phyloP scores from a whole-genome alignment of 53 echinoderm and acorn worm genomes.

The Astropecten irregularis region DNA sequence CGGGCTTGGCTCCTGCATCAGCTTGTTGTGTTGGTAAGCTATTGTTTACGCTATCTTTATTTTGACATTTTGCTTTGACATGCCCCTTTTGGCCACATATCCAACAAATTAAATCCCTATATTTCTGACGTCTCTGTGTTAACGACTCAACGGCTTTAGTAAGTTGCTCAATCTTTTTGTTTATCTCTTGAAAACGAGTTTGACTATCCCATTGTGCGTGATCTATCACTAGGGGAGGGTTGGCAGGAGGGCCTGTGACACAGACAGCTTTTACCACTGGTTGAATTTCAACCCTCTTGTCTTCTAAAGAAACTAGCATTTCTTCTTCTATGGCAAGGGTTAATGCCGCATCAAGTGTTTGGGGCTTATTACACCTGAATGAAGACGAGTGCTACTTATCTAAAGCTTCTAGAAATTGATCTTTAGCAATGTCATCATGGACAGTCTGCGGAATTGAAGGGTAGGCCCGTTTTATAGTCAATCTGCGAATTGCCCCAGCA shows the following conservation, averaged over 20 bases:
- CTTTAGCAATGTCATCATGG: slow-evolving; percentile 7
- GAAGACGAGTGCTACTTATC: too few relatives aligned
- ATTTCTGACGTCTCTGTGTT: too few relatives aligned
- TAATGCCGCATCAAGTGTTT: not conserved
- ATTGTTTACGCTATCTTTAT: not conserved
- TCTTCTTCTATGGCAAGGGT: slow-evolving; percentile 7
- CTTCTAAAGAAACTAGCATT: slow-evolving; percentile 13
- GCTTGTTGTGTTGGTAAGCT: too few relatives aligned
- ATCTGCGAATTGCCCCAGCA: not conserved
- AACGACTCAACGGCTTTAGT: not conserved
- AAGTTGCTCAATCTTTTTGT: not conserved
- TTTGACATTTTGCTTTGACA: not conserved
- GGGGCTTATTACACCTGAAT: not conserved
- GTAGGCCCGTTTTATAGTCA: slow-evolving; percentile 23
- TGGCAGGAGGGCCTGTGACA: too few relatives aligned
- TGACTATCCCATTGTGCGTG: not conserved
- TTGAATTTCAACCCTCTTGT: not conserved
- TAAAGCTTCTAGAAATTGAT: slow-evolving; percentile 14
- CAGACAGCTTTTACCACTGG: too few relatives aligned
- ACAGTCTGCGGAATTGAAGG: not conserved
- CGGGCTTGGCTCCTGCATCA: too few relatives aligned
- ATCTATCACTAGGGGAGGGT: too few relatives aligned
- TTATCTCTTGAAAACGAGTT: not conserved
- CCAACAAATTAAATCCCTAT: not conserved
- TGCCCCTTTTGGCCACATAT: not conserved